Conservation (phyloP, 2,797 vertebrate species). For the Labeo calbasu region DNA sequence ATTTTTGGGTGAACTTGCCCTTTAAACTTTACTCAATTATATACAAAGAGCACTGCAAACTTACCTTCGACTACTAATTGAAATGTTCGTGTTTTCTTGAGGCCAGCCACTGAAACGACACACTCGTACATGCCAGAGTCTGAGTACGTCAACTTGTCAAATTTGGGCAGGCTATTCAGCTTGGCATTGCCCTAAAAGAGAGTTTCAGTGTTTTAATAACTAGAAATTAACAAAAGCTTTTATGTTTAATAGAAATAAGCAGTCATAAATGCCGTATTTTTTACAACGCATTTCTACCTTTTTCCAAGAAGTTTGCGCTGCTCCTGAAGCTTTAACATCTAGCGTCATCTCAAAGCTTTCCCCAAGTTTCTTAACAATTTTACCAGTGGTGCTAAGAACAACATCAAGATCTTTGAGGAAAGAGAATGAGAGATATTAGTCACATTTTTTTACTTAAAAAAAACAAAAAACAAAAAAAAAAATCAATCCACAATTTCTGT, state of each 20-base stretch:
- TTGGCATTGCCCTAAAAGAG: constrained; percentile 78
- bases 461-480: no score
- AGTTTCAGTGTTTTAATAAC: background rate
- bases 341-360: constrained; percentile 81
- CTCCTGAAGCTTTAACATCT: constrained; percentile 81
- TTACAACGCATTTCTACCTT: constrained; percentile 78
- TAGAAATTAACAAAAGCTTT: background rate
- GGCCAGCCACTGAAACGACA: constrained; percentile 78
- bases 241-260: background rate
- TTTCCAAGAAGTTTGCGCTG: constrained; percentile 84
- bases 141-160: constrained; percentile 85
- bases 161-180: constrained; percentile 68
- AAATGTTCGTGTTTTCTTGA: constrained; percentile 83
- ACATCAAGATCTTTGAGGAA: constrained; percentile 87
- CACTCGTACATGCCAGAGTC: constrained; percentile 90
- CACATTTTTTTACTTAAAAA: background rate
- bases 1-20: no score
- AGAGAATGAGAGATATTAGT: constrained; percentile 1
- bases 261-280: background rate
- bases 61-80: constrained; percentile 91
- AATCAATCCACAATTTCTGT: no score
- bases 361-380: constrained; percentile 80
- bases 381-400: constrained; percentile 83
- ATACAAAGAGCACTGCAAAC: background rate
- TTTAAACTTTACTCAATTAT: background rate